These are phyloP conservation scores for Ormyrus nitidulus DNA, from an alignment of 2,888 invertebrate species.

Conservation along the genomic window DNA sequence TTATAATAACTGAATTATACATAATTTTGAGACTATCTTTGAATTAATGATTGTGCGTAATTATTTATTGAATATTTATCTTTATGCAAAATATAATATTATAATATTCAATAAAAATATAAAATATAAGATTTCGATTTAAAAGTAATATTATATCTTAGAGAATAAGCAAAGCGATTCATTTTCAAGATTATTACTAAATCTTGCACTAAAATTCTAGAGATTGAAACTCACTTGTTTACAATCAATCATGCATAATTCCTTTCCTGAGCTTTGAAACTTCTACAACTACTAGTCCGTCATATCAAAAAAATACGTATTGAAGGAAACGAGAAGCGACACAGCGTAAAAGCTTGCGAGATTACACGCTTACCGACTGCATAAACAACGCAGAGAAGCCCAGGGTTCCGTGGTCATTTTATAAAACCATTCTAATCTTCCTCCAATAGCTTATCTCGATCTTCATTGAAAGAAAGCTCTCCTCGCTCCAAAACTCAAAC, in stretches of 20 bases:
- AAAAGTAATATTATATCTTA: no score
- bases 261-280: constrained; percentile 32
- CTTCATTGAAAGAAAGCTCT: no score
- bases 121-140: no score
- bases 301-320: constrained; percentile 49
- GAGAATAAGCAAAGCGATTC: no score
- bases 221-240: constrained; percentile 13
- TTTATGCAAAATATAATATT: no score
- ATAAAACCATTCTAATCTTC: no score
- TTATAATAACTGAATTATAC: not conserved
- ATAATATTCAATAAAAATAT: no score
- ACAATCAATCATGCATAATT: constrained; percentile 30
- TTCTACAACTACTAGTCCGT: constrained; percentile 37
- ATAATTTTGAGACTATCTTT: constrained; percentile 1
- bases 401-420: no score
- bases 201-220: not conserved
- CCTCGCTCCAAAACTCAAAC: no score
- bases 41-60: not conserved
- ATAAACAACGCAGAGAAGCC: not conserved
- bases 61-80: not conserved
- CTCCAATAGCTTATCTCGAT: no score
- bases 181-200: not conserved
- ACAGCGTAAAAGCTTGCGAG: constrained; percentile 23
- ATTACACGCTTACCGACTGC: constrained; percentile 44
- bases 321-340: not conserved